phyloP scores from a whole-genome alignment of 2,797 vertebrate genomes.

The Lacerta agilis region DNA sequence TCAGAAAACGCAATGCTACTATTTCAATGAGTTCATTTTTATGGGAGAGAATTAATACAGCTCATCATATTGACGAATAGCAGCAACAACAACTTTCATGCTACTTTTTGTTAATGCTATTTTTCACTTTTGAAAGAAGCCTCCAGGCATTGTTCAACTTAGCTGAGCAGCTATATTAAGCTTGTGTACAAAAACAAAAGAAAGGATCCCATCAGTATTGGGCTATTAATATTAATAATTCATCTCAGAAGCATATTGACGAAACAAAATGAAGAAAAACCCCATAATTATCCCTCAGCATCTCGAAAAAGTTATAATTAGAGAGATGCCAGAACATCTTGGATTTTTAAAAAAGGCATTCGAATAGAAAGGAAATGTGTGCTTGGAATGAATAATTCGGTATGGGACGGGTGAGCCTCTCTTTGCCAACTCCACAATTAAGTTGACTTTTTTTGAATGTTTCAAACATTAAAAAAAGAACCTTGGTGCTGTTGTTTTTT shows the following conservation, averaged over 20 bases:
- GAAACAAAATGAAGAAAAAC: neutral
- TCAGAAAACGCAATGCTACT: neutral
- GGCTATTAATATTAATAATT: slow-evolving; percentile 43
- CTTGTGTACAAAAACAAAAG: slow-evolving; percentile 27
- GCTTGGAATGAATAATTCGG: neutral
- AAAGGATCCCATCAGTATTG: slow-evolving; percentile 51
- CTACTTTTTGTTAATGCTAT: slow-evolving; percentile 6
- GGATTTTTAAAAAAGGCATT: slow-evolving; percentile 18
- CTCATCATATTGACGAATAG: neutral
- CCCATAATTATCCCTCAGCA: neutral
- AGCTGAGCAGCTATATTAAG: slow-evolving; percentile 51
- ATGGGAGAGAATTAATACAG: neutral
- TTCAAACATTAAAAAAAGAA: neutral
- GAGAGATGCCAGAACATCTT: neutral
- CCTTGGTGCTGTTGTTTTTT: neutral
- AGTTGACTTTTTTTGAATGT: neutral
- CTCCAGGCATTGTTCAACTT: slow-evolving; percentile 51
- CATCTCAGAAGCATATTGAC: slow-evolving; percentile 35
- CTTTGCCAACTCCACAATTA: neutral
- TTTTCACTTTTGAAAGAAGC: slow-evolving; percentile 43
- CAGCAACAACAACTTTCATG: too few species aligned
- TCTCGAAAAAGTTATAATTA: slow-evolving; percentile 35
- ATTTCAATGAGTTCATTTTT: neutral
- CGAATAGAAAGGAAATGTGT: slow-evolving; percentile 15
- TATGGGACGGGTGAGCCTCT: too few species aligned